Base-by-base conservation (phyloP, 2,113 vertebrate genomes). In the Nycticryphes semicollaris region DNA sequence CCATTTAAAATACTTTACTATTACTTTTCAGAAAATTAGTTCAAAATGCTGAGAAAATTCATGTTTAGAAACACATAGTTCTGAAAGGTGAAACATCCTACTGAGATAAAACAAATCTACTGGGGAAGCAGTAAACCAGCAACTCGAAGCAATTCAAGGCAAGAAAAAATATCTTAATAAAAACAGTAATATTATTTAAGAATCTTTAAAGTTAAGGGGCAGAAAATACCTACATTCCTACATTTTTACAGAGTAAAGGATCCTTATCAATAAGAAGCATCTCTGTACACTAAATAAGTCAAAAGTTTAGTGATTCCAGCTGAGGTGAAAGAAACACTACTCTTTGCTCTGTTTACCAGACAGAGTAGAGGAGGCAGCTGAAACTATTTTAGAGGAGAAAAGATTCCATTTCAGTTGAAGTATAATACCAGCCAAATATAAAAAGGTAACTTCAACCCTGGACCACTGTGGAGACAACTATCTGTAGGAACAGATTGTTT, bases 31-130 rank as follows among this genome's bases (percentile, higher is more conserved):
- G 11, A 57, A 81, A 82, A 76, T 20, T 47, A 24, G 4, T 50
- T 56, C 50, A 6, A 94, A 94, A 95, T 79, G 20, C 6, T 89
- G 25, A 75, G 28, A 87, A 95, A 84, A 91, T 47, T 54, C 6
- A 3, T 35, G 14, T 54, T 59, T 18, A 43, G 25, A 41, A 59
- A 62, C 15, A 67, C 0, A 0, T n/a, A 28, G 30, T 87, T 82
- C 39, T 87, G 27, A 45, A 23, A 76, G 15, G 63, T 17, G 12
- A 64, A 93, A 47, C 6, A 53, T 24, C 20, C 10, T 56, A 27
- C 18, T 22, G 23, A 59, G 12, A 35, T 50, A 53, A 39, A 67
- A 37, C 7, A 63, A 75, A 67, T 7, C 9, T 51, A 25, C 10
- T 37, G 25, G n/a, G 22, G 16, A 92, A 76, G 27, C 21, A 84